phyloP scores from a whole-genome alignment of 2,113 vertebrate species.

The Pipa parva region DNA sequence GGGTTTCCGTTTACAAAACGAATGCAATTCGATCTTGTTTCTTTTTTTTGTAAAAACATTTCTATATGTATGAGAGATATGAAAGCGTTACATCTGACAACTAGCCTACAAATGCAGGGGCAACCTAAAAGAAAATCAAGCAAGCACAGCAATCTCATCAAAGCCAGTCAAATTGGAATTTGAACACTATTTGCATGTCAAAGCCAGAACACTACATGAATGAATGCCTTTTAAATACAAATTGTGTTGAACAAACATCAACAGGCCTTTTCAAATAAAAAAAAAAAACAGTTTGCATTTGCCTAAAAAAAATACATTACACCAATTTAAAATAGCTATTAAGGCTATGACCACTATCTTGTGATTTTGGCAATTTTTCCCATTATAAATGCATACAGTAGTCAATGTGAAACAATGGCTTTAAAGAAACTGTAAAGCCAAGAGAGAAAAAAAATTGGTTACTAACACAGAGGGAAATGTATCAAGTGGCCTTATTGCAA shows the following conservation, averaged over 20 bases:
- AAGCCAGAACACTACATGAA: constrained; percentile 33
- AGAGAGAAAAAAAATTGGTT: too few species aligned
- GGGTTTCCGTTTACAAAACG: neutral
- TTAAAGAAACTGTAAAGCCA: too few species aligned
- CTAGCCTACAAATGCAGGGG: constrained; percentile 18
- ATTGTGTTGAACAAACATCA: constrained; percentile 36
- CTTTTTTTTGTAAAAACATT: neutral
- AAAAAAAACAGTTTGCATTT: constrained; percentile 9
- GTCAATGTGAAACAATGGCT: too few species aligned
- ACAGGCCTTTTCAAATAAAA: constrained; percentile 8
- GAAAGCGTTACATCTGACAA: neutral
- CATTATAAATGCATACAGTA: too few species aligned
- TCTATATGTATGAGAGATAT: neutral
- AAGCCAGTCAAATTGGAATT: constrained; percentile 23
- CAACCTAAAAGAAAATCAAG: constrained; percentile 19
- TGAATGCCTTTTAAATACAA: constrained; percentile 40
- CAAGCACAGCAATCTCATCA: constrained; percentile 12
- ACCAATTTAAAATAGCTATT: constrained; percentile 26
- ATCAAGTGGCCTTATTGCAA: too few species aligned
- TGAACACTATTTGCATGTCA: constrained; percentile 41
- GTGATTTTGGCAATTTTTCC: too few species aligned
- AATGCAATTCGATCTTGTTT: neutral
- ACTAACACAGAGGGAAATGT: too few species aligned
- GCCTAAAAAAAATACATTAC: constrained; percentile 25
- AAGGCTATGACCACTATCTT: too few species aligned